Conservation (phyloP, 2,797 vertebrate species). For the Pangasius krempfi region DNA sequence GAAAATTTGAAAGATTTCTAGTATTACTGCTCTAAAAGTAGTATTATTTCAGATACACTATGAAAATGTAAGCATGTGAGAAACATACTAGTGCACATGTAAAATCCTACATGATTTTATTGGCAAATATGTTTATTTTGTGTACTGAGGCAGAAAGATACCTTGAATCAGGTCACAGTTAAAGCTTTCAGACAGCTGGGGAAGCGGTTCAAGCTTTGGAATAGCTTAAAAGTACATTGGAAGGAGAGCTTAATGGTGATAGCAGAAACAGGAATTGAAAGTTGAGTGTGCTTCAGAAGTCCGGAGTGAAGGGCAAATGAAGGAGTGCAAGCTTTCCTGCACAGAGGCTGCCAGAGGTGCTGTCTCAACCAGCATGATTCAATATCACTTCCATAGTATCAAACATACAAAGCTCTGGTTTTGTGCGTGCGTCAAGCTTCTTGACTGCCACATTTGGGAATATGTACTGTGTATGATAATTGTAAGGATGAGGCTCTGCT, state of each 20-base stretch:
- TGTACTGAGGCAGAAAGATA: conserved; percentile 12
- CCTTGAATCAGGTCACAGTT: conserved; percentile 36
- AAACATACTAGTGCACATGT: not conserved
- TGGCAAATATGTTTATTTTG: conserved; percentile 23
- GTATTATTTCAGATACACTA: not conserved
- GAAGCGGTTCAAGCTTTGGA: conserved; percentile 55
- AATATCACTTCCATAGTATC: not conserved
- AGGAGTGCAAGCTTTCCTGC: not conserved
- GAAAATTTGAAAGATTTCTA: not conserved
- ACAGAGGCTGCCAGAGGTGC: conserved; percentile 4
- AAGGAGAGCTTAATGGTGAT: conserved; percentile 49
- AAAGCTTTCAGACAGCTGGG: conserved; percentile 52
- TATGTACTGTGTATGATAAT: not conserved
- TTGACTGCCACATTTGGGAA: not conserved
- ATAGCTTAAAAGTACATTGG: conserved; percentile 48
- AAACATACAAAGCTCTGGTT: not conserved
- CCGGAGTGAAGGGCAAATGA: conserved; percentile 25
- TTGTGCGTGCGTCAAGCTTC: not conserved
- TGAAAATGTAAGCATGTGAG: conserved; percentile 22
- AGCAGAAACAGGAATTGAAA: conserved; percentile 53
- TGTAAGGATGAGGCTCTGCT: not conserved
- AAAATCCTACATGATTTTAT: conserved; percentile 3
- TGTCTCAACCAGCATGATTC: not conserved
- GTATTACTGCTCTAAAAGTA: not conserved
- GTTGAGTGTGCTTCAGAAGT: conserved; percentile 39